A percentile compares a stretch with the other conserved stretches of the same genome.
phyloP scores from a whole-genome alignment of 2,797 vertebrate species.

The Tapera naevia region DNA sequence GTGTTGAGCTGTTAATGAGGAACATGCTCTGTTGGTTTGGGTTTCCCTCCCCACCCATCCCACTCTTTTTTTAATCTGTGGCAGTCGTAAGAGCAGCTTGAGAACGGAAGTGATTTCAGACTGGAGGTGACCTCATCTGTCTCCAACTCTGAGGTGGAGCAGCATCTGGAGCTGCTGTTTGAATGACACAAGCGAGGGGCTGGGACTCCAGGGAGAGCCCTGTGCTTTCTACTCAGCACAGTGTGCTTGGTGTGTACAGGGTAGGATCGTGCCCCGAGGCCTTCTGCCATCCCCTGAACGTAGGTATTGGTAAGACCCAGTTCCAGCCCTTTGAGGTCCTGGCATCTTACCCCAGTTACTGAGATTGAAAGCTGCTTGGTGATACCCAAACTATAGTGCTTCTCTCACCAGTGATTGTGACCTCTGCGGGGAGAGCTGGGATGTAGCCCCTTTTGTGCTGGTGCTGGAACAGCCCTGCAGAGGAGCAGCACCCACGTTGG shows the following conservation, averaged over 20 bases:
- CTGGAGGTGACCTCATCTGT: conserved; percentile 49
- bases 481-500: background rate
- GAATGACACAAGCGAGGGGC: accelerated
- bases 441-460: background rate
- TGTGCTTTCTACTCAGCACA: background rate
- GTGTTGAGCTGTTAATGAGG: conserved; percentile 30
- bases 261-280: accelerated
- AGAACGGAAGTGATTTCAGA: conserved; percentile 61
- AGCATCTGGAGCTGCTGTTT: background rate
- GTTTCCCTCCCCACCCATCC: conserved; percentile 39
- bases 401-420: background rate
- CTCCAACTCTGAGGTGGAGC: conserved; percentile 44
- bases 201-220: background rate
- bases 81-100: conserved; percentile 3
- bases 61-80: background rate
- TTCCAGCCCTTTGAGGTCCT: background rate
- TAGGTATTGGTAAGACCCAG: background rate
- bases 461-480: accelerated
- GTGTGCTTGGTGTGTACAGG: accelerated
- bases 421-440: background rate
- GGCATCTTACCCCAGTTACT: background rate
- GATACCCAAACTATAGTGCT: background rate
- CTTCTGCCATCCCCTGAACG: background rate
- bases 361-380: background rate
- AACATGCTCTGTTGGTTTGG: conserved; percentile 11